Percentiles rank a stretch among this genome's conserved stretches.
phyloP scores from a whole-genome alignment of 2,888 invertebrate genomes.

The Schizaphis graminum region DNA sequence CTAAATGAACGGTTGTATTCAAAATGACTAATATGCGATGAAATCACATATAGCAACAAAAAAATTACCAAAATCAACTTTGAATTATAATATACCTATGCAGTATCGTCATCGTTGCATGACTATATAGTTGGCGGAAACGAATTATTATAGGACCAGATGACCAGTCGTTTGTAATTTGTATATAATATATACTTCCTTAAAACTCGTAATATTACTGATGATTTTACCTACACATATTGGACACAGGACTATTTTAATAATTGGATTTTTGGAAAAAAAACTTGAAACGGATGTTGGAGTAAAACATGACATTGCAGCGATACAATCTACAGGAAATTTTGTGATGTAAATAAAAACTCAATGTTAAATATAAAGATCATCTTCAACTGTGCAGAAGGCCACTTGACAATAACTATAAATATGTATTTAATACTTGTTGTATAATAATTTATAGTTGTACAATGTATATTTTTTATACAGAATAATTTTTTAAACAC shows the following conservation, averaged over 20 bases:
- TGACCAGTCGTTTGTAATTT: not conserved
- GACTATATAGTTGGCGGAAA: not conserved
- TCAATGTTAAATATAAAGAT: not conserved
- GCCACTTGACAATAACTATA: not conserved
- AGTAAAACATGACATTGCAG: not conserved
- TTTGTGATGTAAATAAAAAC: not conserved
- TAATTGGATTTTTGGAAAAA: constrained; percentile 2
- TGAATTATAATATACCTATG: not conserved
- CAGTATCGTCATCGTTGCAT: not conserved
- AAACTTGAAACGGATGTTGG: not conserved
- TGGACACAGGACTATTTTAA: not conserved
- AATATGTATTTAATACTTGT: not conserved
- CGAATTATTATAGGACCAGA: not conserved
- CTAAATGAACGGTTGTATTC: not conserved
- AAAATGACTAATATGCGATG: not conserved
- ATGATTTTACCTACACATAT: not conserved
- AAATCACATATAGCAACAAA: not conserved
- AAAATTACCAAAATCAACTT: not conserved
- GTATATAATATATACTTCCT: not conserved
- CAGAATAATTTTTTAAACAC: too few species aligned
- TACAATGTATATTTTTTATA: not conserved
- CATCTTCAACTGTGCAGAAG: not conserved
- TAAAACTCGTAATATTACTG: not conserved
- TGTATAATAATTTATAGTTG: not conserved
- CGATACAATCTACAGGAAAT: not conserved